A percentile compares a stretch with the other conserved stretches of the same genome.
These are phyloP conservation scores for Distichodus sexfasciatus DNA, from an alignment of 2,797 vertebrate species.

Conservation along the genomic window DNA sequence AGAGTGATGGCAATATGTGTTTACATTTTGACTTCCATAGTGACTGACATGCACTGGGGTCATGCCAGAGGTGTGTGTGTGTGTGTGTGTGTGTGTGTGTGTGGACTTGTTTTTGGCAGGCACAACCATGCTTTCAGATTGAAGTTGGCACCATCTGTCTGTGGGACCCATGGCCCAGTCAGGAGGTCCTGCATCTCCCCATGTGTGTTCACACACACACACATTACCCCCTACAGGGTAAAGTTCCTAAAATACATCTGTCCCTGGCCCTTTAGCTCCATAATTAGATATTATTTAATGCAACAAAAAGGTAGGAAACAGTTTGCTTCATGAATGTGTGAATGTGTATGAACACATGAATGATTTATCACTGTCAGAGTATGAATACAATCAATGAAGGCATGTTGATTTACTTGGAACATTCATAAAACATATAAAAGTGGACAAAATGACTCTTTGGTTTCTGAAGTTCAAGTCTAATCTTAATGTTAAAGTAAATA, in stretches of 20 bases:
- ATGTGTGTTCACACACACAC: slow-evolving; percentile 59
- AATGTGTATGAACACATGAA: background rate
- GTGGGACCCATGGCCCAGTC: slow-evolving; percentile 65
- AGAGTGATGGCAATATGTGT: too few species aligned
- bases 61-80: slow-evolving; percentile 41
- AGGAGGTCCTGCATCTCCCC: slow-evolving; percentile 53
- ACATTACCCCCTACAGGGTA: slow-evolving; percentile 31
- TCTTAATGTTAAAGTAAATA: too few species aligned
- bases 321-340: background rate
- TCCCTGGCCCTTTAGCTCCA: slow-evolving; percentile 67
- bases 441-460: too few species aligned
- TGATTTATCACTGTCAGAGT: background rate
- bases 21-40: slow-evolving; percentile 3
- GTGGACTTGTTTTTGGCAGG: slow-evolving; percentile 68
- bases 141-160: slow-evolving; percentile 79
- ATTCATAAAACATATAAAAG: too few species aligned
- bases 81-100: slow-evolving; percentile 9
- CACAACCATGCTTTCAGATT: slow-evolving; percentile 64
- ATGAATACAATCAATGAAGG: background rate
- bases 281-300: slow-evolving; percentile 68
- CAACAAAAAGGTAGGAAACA: slow-evolving; percentile 14
- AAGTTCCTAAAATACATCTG: slow-evolving; percentile 65
- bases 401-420: background rate
- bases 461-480: too few species aligned
- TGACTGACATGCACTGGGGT: slow-evolving; percentile 50